Evolutionary conservation across 2,113 vertebrate genomes (phyloP).

Genomic region (Ciconia maguari): DNA sequence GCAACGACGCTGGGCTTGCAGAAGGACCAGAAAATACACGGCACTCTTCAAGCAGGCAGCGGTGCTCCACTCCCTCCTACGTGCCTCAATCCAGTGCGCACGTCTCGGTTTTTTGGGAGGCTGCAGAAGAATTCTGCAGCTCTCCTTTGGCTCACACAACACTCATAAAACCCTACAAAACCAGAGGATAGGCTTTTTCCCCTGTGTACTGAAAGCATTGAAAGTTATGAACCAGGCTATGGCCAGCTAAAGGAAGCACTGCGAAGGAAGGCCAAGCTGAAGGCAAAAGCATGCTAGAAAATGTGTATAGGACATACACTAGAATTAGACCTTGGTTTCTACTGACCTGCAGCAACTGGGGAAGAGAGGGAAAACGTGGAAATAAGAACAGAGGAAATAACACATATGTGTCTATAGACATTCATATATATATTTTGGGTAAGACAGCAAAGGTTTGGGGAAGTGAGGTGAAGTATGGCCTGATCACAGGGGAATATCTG

Average conservation of each 20-base stretch:
- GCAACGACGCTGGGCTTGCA: not conserved
- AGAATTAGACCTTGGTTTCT: not conserved
- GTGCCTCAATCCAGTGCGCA: accelerated
- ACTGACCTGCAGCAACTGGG: not conserved
- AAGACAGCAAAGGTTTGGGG: not conserved
- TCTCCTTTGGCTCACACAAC: not conserved
- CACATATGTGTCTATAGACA: not conserved
- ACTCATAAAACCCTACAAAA: not conserved
- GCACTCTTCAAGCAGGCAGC: not conserved
- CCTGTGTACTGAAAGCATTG: not conserved
- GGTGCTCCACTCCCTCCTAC: not conserved
- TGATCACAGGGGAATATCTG: not conserved
- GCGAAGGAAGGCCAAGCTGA: not conserved
- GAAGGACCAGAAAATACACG: not conserved
- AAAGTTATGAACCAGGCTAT: not conserved
- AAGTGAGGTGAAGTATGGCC: not conserved
- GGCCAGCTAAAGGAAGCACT: not conserved
- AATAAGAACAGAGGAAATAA: not conserved
- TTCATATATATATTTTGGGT: not conserved
- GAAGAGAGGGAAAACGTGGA: not conserved
- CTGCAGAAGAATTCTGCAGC: not conserved
- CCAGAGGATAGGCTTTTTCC: not conserved
- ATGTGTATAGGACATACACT: not conserved
- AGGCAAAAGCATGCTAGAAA: not conserved
- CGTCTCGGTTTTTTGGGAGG: accelerated